Percentiles rank a stretch among this genome's conserved stretches.
Conservation (phyloP, 2,113 vertebrate genomes). For the Recurvirostra avosetta region DNA sequence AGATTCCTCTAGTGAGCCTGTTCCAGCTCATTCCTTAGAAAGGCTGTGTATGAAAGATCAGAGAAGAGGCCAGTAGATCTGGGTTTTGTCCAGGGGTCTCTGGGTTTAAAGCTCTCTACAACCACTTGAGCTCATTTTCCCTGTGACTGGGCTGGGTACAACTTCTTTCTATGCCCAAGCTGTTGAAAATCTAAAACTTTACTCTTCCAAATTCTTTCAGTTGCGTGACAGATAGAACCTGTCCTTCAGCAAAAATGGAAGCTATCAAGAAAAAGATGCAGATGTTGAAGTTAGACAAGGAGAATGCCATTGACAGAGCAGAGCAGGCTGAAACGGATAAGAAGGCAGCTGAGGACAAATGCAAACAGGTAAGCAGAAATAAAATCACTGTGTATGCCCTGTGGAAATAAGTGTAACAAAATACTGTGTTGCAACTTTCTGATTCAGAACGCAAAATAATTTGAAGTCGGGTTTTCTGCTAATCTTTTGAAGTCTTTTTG, state of each 20-base stretch:
- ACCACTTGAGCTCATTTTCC: slow-evolving; percentile 43
- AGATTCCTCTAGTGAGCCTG: slow-evolving; percentile 60
- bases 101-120: slow-evolving; percentile 73
- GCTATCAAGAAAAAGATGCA: slow-evolving; percentile 99
- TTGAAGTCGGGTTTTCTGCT: not conserved
- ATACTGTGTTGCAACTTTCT: not conserved
- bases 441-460: not conserved
- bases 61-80: slow-evolving; percentile 69
- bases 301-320: slow-evolving; percentile 91
- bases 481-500: not conserved
- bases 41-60: slow-evolving; percentile 67
- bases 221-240: not conserved
- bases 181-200: not conserved
- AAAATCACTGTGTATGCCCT: not conserved
- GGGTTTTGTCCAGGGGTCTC: slow-evolving; percentile 77
- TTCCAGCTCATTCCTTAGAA: slow-evolving; percentile 73
- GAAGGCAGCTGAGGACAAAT: slow-evolving; percentile 90
- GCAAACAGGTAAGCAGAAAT: slow-evolving; percentile 82
- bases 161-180: not conserved
- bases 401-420: not conserved
- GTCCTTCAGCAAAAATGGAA: slow-evolving; percentile 80
- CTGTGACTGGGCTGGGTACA: not conserved
- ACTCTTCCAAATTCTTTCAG: not conserved
- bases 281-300: slow-evolving; percentile 96
- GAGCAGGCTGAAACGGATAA: slow-evolving; percentile 90